These are phyloP conservation scores for Macrosiphum euphorbiae DNA, from an alignment of 2,888 invertebrate species.

Conservation along the genomic window DNA sequence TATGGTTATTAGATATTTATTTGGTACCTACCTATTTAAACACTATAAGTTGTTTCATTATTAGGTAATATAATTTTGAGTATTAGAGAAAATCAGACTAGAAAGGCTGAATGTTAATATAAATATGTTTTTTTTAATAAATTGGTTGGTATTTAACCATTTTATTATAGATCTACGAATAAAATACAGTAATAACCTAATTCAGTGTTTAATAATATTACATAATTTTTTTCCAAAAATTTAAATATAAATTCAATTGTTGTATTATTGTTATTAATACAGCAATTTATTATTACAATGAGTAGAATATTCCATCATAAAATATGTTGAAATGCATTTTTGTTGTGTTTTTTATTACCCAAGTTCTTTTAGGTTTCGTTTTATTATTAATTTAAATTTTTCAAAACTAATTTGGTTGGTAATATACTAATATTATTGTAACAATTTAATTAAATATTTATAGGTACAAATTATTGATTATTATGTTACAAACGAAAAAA, in stretches of 20 bases:
- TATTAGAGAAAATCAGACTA: background rate
- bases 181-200: background rate
- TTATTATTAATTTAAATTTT: background rate
- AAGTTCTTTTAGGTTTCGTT: background rate
- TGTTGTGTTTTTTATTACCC: background rate
- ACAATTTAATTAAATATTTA: background rate
- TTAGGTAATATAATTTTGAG: background rate
- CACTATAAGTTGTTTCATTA: background rate
- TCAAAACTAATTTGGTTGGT: background rate
- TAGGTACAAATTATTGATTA: background rate
- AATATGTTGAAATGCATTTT: background rate
- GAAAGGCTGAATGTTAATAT: background rate
- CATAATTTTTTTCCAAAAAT: background rate
- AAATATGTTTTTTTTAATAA: background rate
- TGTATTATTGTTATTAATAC: background rate
- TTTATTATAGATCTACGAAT: background rate
- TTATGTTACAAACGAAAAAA: background rate
- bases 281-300: background rate
- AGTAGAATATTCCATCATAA: background rate
- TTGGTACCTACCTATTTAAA: background rate
- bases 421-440: background rate
- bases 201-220: background rate
- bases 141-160: background rate
- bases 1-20: background rate
- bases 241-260: background rate